These are phyloP conservation scores for Branchipolynoe longqiensis DNA, from an alignment of 2,888 invertebrate species.

Conservation along the genomic window DNA sequence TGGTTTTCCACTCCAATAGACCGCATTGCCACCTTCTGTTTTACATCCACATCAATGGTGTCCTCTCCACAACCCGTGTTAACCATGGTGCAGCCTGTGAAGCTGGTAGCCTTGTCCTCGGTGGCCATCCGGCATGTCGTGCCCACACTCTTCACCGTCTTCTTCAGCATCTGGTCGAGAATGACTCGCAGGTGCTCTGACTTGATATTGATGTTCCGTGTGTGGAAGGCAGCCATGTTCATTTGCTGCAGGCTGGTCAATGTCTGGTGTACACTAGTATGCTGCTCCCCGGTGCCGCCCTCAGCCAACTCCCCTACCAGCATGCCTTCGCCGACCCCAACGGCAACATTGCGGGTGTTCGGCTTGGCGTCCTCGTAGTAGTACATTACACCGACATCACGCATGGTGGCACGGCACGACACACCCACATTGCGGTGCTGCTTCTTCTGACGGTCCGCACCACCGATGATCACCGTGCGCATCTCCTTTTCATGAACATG, in stretches of 20 bases:
- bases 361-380: conserved; percentile 78
- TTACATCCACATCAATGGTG: conserved; percentile 77
- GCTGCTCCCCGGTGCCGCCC: conserved; percentile 1
- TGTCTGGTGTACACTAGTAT: conserved; percentile 42
- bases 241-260: conserved; percentile 65
- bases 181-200: conserved; percentile 64
- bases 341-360: conserved; percentile 75
- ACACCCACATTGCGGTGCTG: conserved; percentile 80
- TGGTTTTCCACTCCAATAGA: conserved; percentile 75
- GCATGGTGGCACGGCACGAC: conserved; percentile 67
- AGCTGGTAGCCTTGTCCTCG: conserved; percentile 63
- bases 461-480: conserved; percentile 79
- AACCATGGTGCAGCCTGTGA: conserved; percentile 44
- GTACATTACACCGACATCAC: conserved; percentile 73
- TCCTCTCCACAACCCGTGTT: conserved; percentile 77
- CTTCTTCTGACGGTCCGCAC: conserved; percentile 67
- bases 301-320: conserved; percentile 60
- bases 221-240: conserved; percentile 66
- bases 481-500: conserved; percentile 81
- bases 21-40: conserved; percentile 71
- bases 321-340: conserved; percentile 75
- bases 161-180: conserved; percentile 75
- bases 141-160: conserved; percentile 76
- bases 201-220: conserved; percentile 65
- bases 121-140: conserved; percentile 72